These are phyloP conservation scores for Gasteruption jaculator DNA, from an alignment of 2,888 invertebrate species.

Conservation along the genomic window DNA sequence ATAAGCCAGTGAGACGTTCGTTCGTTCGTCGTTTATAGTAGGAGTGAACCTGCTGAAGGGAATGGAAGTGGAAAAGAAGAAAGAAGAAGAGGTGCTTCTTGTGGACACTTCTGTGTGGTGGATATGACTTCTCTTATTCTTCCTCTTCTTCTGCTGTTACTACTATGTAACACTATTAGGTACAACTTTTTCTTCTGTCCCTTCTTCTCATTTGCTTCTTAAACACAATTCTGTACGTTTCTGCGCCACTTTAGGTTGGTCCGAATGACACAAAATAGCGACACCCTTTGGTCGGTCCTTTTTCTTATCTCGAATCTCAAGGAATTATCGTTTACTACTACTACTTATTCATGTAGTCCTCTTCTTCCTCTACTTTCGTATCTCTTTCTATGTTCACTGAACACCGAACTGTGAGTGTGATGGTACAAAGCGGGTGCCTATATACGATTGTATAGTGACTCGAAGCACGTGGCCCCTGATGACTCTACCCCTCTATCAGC, in stretches of 20 bases:
- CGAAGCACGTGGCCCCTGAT: constrained; percentile 45
- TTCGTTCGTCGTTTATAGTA: constrained; percentile 38
- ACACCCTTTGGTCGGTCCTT: too few species aligned
- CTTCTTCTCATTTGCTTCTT: too few species aligned
- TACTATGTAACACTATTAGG: neutral
- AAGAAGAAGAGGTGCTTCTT: too few species aligned
- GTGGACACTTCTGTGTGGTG: constrained; percentile 35
- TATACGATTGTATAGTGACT: constrained; percentile 36
- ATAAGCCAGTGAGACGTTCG: constrained; percentile 29
- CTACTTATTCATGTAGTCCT: too few species aligned
- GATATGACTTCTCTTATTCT: constrained; percentile 21
- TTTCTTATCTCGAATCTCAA: too few species aligned
- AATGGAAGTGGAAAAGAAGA: constrained; percentile 40
- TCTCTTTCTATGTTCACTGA: too few species aligned
- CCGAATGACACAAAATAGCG: too few species aligned
- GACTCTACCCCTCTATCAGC: constrained; percentile 36
- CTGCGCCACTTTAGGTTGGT: too few species aligned
- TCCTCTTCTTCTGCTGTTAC: constrained; percentile 14
- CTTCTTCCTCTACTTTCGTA: too few species aligned
- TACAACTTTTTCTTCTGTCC: constrained; percentile 1
- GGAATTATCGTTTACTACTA: too few species aligned
- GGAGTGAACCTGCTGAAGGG: constrained; percentile 43
- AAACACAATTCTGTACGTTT: too few species aligned
- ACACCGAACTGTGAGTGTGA: constrained; percentile 28
- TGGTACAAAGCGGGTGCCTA: constrained; percentile 34